These are phyloP conservation scores for Heloderma charlesbogerti DNA, from an alignment of 2,113 vertebrate genomes.

Conservation along the genomic window DNA sequence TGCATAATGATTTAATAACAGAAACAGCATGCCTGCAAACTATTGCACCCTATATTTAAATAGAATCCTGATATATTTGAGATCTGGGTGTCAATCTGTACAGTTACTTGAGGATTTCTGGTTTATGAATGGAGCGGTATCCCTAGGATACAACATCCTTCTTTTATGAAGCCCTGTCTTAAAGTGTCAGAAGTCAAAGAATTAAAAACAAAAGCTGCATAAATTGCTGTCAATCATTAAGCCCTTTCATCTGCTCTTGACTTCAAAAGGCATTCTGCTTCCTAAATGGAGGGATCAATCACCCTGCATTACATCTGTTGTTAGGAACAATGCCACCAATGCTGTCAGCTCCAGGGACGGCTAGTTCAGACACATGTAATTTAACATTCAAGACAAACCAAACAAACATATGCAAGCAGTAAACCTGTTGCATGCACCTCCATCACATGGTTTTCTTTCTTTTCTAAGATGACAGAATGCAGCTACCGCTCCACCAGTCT, in stretches of 20 bases:
- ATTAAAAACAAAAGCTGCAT: conserved; percentile 74
- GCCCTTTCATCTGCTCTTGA: conserved; percentile 65
- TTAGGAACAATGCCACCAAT: not conserved
- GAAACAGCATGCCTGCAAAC: conserved; percentile 72
- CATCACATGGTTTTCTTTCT: not conserved
- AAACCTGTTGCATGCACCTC: conserved; percentile 44
- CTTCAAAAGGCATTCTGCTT: conserved; percentile 67
- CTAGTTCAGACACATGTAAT: conserved; percentile 16
- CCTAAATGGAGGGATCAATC: conserved; percentile 71
- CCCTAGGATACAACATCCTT: conserved; percentile 64
- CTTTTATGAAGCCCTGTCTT: conserved; percentile 62
- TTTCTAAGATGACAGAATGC: conserved; percentile 34
- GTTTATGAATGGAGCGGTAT: conserved; percentile 59
- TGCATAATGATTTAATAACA: conserved; percentile 75
- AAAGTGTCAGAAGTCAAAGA: conserved; percentile 69
- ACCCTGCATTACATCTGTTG: conserved; percentile 39
- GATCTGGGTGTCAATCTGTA: conserved; percentile 56
- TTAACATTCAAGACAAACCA: conserved; percentile 57
- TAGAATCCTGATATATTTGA: conserved; percentile 72
- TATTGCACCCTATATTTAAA: conserved; percentile 69
- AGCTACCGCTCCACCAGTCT: conserved; percentile 7
- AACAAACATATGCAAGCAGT: conserved; percentile 38
- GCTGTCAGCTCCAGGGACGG: not conserved
- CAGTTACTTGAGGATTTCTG: conserved; percentile 43
- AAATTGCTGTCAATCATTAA: conserved; percentile 71